A percentile compares a stretch with the other conserved stretches of the same genome.
These are phyloP conservation scores for Drosophila atroscutellata DNA, from an alignment of 2,888 invertebrate species.

Conservation along the genomic window DNA sequence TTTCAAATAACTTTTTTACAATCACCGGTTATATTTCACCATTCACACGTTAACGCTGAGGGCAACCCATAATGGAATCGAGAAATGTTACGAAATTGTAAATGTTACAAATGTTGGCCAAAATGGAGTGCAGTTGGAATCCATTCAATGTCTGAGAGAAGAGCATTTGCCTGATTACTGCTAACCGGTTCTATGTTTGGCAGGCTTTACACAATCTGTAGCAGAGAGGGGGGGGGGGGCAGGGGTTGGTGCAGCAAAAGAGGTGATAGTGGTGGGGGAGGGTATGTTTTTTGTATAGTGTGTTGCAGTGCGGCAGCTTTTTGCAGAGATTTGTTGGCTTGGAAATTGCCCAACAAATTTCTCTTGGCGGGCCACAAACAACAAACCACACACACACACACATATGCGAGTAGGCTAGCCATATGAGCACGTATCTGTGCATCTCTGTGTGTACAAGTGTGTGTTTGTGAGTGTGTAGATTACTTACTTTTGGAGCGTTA, in stretches of 20 bases:
- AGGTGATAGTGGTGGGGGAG: neutral
- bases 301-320: conserved; percentile 66
- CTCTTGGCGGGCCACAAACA: conserved; percentile 77
- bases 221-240: neutral
- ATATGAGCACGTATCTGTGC: conserved; percentile 72
- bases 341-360: conserved; percentile 81
- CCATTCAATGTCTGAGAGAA: conserved; percentile 1
- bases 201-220: conserved; percentile 12
- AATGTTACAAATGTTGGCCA: neutral
- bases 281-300: neutral
- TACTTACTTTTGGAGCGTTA: conserved; percentile 78
- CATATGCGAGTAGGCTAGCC: conserved; percentile 17
- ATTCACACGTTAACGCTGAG: neutral
- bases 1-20: neutral
- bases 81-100: neutral
- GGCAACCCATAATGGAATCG: neutral
- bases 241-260: neutral
- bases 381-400: conserved; percentile 36
- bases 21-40: neutral
- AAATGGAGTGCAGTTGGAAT: neutral
- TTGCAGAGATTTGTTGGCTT: conserved; percentile 81
- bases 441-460: conserved; percentile 41
- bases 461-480: conserved; percentile 64
- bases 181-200: conserved; percentile 14
- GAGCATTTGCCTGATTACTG: conserved; percentile 15